Evolutionary conservation across 2,888 invertebrate species (phyloP).

Genomic region (Cyclophora punctaria): DNA sequence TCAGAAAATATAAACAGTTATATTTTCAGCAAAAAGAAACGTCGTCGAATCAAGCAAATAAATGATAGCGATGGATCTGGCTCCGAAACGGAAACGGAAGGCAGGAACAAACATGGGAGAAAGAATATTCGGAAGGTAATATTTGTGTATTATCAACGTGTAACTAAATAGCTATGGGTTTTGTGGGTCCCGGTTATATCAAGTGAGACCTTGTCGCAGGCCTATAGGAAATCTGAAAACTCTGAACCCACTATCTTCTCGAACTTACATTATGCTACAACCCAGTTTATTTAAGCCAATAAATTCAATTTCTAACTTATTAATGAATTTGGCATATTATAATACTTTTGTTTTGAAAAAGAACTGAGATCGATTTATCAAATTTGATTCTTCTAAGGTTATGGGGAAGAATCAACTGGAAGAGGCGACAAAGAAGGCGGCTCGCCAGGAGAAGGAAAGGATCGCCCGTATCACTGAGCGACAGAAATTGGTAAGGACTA

Average conservation of each 20-base stretch:
- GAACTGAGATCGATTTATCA: neutral
- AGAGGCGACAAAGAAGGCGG: slow-evolving; percentile 90
- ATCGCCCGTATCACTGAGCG: slow-evolving; percentile 90
- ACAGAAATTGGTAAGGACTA: slow-evolving; percentile 81
- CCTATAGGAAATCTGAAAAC: neutral
- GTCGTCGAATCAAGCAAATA: slow-evolving; percentile 58
- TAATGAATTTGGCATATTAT: neutral
- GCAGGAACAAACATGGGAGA: slow-evolving; percentile 64
- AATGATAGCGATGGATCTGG: slow-evolving; percentile 60
- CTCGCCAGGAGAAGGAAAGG: slow-evolving; percentile 91
- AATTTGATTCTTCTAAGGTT: slow-evolving; percentile 44
- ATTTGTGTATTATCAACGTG: too few species aligned
- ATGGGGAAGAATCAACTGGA: slow-evolving; percentile 79
- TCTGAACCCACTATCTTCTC: too few species aligned
- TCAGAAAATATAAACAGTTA: too few species aligned
- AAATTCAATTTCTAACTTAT: too few species aligned
- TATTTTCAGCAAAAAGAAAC: slow-evolving; percentile 53
- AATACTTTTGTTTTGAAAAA: neutral
- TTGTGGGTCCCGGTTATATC: too few species aligned
- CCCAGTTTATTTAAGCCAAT: too few species aligned
- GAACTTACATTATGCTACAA: too few species aligned
- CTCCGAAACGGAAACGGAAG: slow-evolving; percentile 63
- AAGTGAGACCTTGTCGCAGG: too few species aligned
- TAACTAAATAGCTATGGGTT: too few species aligned
- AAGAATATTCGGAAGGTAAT: slow-evolving; percentile 68